phyloP scores from a whole-genome alignment of 2,888 invertebrate species.

The Scrobipalpa costella region DNA sequence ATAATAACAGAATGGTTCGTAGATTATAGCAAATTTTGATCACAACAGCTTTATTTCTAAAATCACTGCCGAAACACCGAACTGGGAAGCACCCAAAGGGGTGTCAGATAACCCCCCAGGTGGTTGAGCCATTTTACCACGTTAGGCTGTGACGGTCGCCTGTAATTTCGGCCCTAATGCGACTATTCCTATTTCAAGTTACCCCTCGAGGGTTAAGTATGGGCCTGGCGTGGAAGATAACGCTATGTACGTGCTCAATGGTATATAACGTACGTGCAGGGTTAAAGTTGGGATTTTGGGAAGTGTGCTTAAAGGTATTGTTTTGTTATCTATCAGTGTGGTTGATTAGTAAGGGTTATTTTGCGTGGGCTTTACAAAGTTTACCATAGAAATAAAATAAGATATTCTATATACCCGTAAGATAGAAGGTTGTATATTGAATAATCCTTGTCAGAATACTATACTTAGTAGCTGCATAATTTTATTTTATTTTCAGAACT shows the following conservation, averaged over 20 bases:
- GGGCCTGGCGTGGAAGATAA: constrained; percentile 74
- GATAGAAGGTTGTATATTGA: no score
- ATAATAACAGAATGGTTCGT: no score
- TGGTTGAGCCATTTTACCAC: constrained; percentile 78
- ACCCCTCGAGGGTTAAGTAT: constrained; percentile 73
- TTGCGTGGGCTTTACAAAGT: background rate
- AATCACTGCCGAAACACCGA: background rate
- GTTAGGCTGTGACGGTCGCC: constrained; percentile 79
- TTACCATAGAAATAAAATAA: no score
- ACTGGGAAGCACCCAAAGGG: constrained; percentile 37
- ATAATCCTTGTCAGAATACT: no score
- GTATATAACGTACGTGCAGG: constrained; percentile 26
- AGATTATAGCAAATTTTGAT: no score
- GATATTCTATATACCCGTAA: no score
- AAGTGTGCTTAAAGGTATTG: constrained; percentile 6
- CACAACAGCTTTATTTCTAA: no score
- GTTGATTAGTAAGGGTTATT: background rate
- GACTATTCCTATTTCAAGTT: constrained; percentile 80
- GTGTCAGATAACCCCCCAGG: constrained; percentile 71
- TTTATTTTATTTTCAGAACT: no score
- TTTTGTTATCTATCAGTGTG: background rate
- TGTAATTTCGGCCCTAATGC: constrained; percentile 80
- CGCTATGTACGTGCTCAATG: constrained; percentile 40
- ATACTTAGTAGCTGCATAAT: no score
- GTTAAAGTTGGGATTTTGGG: constrained; percentile 11